Evolutionary conservation across 2,113 vertebrate species (phyloP).

Genomic region (Saguinus imperator): DNA sequence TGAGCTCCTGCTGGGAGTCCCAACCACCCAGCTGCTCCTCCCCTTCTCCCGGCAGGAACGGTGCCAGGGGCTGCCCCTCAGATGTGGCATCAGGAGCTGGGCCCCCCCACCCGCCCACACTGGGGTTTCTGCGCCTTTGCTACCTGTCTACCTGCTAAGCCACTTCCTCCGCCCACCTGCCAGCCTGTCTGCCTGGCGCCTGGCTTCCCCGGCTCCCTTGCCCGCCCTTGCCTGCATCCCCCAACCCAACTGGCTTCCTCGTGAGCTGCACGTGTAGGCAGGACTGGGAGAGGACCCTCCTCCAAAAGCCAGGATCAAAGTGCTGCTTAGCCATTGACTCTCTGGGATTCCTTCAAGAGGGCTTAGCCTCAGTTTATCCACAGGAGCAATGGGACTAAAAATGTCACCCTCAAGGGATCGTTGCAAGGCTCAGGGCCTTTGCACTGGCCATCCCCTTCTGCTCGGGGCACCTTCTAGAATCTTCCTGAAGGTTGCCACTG

Average conservation of each 20-base stretch:
- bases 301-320: not conserved
- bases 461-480: fast-evolving
- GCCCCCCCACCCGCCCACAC: not conserved
- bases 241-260: not conserved
- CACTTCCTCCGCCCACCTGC: slow-evolving; percentile 45
- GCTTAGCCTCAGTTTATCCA: not conserved
- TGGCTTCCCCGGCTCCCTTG: not conserved
- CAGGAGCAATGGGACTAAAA: not conserved
- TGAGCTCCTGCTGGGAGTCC: not conserved
- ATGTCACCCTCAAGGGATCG: fast-evolving
- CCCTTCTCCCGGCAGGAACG: not conserved
- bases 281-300: not conserved
- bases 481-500: not conserved
- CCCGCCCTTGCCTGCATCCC: fast-evolving
- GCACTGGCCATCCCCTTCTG: not conserved
- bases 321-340: not conserved
- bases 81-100: not conserved
- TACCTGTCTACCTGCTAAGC: slow-evolving; percentile 62
- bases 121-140: not conserved
- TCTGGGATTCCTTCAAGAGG: not conserved
- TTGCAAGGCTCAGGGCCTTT: not conserved
- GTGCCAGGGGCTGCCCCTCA: slow-evolving; percentile 40
- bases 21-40: not conserved
- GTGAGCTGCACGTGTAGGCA: not conserved
- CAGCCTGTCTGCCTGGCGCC: not conserved